Evolutionary conservation across 2,888 invertebrate genomes (phyloP).

Genomic region (Dorcus hopei): DNA sequence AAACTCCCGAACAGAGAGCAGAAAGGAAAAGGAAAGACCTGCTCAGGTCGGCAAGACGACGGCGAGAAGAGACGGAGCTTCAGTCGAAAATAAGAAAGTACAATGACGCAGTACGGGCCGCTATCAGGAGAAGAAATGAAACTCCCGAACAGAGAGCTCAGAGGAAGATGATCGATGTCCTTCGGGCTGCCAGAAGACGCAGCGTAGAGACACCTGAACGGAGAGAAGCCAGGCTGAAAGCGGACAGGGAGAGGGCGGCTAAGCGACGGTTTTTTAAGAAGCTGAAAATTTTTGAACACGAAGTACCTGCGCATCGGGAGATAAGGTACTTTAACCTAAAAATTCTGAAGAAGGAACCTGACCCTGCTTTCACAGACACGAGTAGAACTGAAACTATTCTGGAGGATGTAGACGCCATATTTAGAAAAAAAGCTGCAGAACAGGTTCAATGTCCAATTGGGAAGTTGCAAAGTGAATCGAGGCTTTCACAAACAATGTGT

Average conservation of each 20-base stretch:
- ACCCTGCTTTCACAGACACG: too few species aligned
- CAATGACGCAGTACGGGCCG: constrained; percentile 20
- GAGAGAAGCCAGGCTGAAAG: constrained; percentile 12
- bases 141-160: constrained; percentile 12
- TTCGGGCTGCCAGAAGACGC: constrained; percentile 18
- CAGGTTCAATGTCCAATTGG: too few species aligned
- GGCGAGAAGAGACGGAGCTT: constrained; percentile 13
- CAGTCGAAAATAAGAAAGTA: constrained; percentile 18
- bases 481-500: too few species aligned
- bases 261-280: constrained; percentile 17
- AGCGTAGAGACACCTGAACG: constrained; percentile 17
- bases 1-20: constrained; percentile 16
- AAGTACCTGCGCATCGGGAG: too few species aligned
- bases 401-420: too few species aligned
- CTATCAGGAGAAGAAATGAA: constrained; percentile 17
- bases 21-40: constrained; percentile 15
- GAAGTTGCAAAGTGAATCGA: too few species aligned
- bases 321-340: too few species aligned
- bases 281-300: not conserved
- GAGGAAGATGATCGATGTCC: constrained; percentile 15
- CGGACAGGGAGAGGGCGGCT: constrained; percentile 19
- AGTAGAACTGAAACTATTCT: too few species aligned
- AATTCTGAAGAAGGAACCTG: too few species aligned
- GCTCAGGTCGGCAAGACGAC: constrained; percentile 14
- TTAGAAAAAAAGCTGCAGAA: too few species aligned